Evolutionary conservation across 2,888 invertebrate species (phyloP).

Genomic region (Eumerus sabulonum): DNA sequence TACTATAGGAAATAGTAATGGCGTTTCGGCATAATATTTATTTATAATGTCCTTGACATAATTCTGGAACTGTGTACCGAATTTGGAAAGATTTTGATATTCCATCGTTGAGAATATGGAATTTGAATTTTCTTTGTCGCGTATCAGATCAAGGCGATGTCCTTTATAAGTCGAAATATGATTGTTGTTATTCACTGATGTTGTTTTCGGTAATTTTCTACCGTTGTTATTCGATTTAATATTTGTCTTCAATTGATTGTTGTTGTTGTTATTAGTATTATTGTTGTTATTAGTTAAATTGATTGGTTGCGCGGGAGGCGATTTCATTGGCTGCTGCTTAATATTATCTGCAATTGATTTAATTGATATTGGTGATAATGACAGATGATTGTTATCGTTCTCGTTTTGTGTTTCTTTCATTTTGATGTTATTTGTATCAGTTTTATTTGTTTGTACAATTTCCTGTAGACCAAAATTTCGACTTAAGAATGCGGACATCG

Average conservation of each 20-base stretch:
- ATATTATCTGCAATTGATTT: slow-evolving; percentile 65
- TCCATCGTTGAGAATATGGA: slow-evolving; percentile 77
- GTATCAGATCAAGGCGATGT: slow-evolving; percentile 73
- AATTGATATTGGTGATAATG: slow-evolving; percentile 74
- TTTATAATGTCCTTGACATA: slow-evolving; percentile 78
- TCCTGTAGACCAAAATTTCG: slow-evolving; percentile 72
- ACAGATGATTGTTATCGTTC: slow-evolving; percentile 47
- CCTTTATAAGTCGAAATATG: slow-evolving; percentile 65
- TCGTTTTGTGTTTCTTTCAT: slow-evolving; percentile 39
- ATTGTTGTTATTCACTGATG: slow-evolving; percentile 62
- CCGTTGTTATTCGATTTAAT: slow-evolving; percentile 66
- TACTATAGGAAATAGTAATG: slow-evolving; percentile 74
- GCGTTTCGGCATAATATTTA: slow-evolving; percentile 78
- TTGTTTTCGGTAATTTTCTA: slow-evolving; percentile 69
- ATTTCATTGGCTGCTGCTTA: slow-evolving; percentile 78
- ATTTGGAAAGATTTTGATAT: slow-evolving; percentile 78
- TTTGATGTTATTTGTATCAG: slow-evolving; percentile 58
- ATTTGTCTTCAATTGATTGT: slow-evolving; percentile 57
- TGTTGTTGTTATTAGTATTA: slow-evolving; percentile 21
- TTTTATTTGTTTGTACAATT: slow-evolving; percentile 70
- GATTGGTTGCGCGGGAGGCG: slow-evolving; percentile 79
- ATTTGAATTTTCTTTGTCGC: slow-evolving; percentile 72
- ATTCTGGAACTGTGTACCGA: slow-evolving; percentile 78
- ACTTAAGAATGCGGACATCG: slow-evolving; percentile 75
- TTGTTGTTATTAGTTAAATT: slow-evolving; percentile 71